Conservation (phyloP, 2,113 vertebrate genomes). For the Oncorhynchus masou region DNA sequence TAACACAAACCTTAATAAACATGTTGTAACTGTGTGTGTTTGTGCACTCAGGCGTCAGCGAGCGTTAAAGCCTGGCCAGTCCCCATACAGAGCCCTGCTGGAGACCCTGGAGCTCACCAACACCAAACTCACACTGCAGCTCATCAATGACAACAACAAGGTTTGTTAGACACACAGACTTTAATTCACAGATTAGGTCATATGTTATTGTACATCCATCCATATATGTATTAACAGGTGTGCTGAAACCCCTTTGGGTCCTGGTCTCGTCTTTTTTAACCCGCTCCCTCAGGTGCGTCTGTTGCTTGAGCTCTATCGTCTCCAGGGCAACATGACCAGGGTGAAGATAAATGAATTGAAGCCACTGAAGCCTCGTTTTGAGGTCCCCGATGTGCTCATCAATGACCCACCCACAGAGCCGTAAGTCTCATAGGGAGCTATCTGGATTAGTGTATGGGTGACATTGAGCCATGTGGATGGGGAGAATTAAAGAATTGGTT, state of each 20-base stretch:
- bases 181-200: no score
- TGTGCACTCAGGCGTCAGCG: slow-evolving; percentile 78
- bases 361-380: slow-evolving; percentile 81
- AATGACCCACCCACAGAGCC: slow-evolving; percentile 78
- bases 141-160: slow-evolving; percentile 88
- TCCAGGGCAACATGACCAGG: slow-evolving; percentile 87
- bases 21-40: neutral
- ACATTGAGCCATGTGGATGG: neutral
- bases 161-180: slow-evolving; percentile 53
- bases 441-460: neutral
- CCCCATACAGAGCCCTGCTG: slow-evolving; percentile 84
- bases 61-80: slow-evolving; percentile 78
- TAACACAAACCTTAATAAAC: neutral
- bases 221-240: neutral
- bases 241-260: neutral
- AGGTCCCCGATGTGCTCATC: slow-evolving; percentile 87
- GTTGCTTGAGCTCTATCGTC: slow-evolving; percentile 86
- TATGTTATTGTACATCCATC: no score
- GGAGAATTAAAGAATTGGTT: no score
- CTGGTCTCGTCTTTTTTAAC: neutral
- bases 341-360: slow-evolving; percentile 88
- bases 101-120: slow-evolving; percentile 84
- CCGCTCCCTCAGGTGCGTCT: slow-evolving; percentile 74
- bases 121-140: slow-evolving; percentile 81
- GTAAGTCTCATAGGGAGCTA: slow-evolving; percentile 65